Evolutionary conservation across 92 coral and sea anemone genomes (phyloP).

Genomic region (Palythoa heliodiscus): DNA sequence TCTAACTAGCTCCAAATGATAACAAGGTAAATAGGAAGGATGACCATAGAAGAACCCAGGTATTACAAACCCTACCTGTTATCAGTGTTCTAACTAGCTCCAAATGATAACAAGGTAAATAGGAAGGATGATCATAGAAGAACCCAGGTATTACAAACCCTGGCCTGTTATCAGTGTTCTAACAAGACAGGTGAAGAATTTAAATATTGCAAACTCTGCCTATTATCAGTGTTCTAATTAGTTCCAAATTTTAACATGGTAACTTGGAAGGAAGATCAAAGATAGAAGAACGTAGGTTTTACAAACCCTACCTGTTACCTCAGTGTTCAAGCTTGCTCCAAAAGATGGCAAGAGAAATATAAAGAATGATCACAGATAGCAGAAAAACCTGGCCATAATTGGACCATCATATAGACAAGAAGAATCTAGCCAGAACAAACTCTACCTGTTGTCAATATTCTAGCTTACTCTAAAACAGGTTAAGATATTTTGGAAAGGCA

Average conservation of each 20-base stretch:
- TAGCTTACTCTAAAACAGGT: background rate
- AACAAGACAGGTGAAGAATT: no score
- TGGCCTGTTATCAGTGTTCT: background rate
- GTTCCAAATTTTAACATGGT: no score
- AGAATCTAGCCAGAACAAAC: background rate
- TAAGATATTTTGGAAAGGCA: background rate
- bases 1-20: background rate
- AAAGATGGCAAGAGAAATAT: background rate
- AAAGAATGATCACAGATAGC: background rate
- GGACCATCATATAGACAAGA: background rate
- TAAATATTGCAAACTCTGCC: no score
- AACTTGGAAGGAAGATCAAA: no score
- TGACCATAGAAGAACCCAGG: background rate
- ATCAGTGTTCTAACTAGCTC: background rate
- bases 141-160: conserved; percentile 25
- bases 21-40: background rate
- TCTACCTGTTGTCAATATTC: background rate
- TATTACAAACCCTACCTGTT: background rate
- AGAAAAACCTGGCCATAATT: background rate
- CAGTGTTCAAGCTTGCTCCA: background rate
- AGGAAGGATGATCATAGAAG: no score
- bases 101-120: background rate
- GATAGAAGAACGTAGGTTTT: no score
- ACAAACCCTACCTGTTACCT: background rate
- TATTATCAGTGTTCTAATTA: no score